These are phyloP conservation scores for Drosophila prolongata DNA, from an alignment of 2,888 invertebrate species.

Conservation along the genomic window DNA sequence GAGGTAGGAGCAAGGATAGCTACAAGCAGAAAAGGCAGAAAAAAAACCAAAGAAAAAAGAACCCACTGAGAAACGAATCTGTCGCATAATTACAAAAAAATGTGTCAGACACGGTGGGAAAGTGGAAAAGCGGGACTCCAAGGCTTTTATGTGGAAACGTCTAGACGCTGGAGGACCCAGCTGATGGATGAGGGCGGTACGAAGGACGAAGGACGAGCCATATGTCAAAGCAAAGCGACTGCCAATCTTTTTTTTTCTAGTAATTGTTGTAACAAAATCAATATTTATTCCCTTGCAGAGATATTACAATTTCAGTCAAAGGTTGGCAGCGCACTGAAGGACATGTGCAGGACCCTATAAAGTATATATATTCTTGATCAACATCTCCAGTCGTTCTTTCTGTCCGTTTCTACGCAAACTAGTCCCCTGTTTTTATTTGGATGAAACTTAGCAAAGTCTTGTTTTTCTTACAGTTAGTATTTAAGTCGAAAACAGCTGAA, in stretches of 20 bases:
- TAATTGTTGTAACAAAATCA: slow-evolving; percentile 62
- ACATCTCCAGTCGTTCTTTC: too few relatives aligned
- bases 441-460: too few relatives aligned
- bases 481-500: too few relatives aligned
- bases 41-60: slow-evolving; percentile 1
- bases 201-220: slow-evolving; percentile 20
- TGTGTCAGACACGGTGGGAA: slow-evolving; percentile 59
- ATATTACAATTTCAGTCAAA: too few relatives aligned
- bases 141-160: slow-evolving; percentile 67
- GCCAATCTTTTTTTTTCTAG: slow-evolving; percentile 36
- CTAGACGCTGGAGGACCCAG: slow-evolving; percentile 51
- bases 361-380: too few relatives aligned
- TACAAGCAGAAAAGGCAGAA: slow-evolving; percentile 1
- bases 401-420: too few relatives aligned
- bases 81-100: slow-evolving; percentile 73
- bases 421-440: too few relatives aligned
- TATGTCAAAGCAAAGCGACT: slow-evolving; percentile 44
- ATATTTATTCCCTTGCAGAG: slow-evolving; percentile 41
- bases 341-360: too few relatives aligned
- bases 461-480: too few relatives aligned
- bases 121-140: slow-evolving; percentile 44
- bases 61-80: slow-evolving; percentile 60
- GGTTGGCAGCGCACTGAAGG: too few relatives aligned
- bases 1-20: slow-evolving; percentile 15
- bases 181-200: slow-evolving; percentile 41